phyloP scores from a whole-genome alignment of 2,797 vertebrate genomes.

The Peromyscus nudipes region DNA sequence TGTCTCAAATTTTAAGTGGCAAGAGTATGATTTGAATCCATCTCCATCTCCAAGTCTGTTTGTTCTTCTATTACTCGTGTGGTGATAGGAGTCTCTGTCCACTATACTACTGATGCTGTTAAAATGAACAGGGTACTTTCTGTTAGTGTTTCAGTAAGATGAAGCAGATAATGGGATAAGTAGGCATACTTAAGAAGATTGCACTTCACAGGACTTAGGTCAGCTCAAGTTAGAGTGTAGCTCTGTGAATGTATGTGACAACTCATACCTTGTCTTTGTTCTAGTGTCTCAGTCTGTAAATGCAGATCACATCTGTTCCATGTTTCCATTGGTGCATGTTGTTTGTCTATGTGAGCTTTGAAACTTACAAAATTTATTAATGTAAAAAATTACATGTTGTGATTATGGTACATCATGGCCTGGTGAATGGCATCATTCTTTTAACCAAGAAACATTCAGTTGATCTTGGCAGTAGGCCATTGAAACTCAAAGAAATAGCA shows the following conservation, averaged over 20 bases:
- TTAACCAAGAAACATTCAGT: slow-evolving; percentile 66
- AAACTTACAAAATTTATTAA: slow-evolving; percentile 59
- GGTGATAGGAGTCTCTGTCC: neutral
- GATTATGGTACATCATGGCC: slow-evolving; percentile 48
- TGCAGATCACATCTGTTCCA: neutral
- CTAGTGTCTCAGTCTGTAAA: slow-evolving; percentile 58
- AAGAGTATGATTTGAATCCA: slow-evolving; percentile 20
- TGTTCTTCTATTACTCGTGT: neutral
- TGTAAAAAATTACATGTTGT: slow-evolving; percentile 49
- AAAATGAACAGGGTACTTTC: slow-evolving; percentile 5
- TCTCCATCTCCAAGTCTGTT: slow-evolving; percentile 14
- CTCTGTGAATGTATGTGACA: neutral
- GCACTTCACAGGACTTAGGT: slow-evolving; percentile 20
- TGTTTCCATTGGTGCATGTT: neutral
- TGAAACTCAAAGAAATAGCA: slow-evolving; percentile 71
- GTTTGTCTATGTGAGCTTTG: slow-evolving; percentile 45
- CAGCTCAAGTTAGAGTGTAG: slow-evolving; percentile 3
- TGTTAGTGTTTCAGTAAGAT: slow-evolving; percentile 32
- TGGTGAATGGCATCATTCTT: slow-evolving; percentile 54
- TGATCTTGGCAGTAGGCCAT: slow-evolving; percentile 67
- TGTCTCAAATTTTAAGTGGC: neutral
- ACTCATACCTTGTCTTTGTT: slow-evolving; percentile 46
- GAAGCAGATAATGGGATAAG: slow-evolving; percentile 20
- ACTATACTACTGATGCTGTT: neutral
- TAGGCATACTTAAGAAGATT: neutral